Evolutionary conservation across 2,113 vertebrate species (phyloP), one percentile per base, ranked within the genome.

Genomic region (Naja naja): DNA sequence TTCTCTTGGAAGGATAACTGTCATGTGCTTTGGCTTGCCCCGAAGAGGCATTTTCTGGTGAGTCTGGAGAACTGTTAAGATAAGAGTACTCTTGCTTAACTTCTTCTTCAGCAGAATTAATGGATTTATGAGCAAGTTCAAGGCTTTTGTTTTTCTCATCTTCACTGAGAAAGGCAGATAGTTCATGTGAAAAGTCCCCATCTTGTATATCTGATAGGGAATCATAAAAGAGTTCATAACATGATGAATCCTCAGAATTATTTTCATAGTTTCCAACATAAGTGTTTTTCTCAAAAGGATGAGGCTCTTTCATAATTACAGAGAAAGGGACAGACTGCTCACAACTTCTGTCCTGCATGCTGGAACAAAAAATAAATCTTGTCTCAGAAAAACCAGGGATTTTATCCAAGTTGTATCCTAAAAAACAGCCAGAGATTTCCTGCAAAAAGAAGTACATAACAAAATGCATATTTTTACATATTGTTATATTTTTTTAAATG

Each of bases 91-190:
- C 98, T 94, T 97, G 97, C 34, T 94, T 95, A 1, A 95, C 64
- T 34, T 95, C 94, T 5, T 97, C 97, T 1, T 97, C 94, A 54
- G 96, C 94, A 20, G 97, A 96, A 94, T 93, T 96, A 95, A 99
- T 98, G 54, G 99, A 98, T 97, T 99, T 98, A 81, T 95, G 96
- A 94, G 99, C 99, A 96, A 99, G 97, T 93, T 99, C 98, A 95
- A 99, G 98, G 92, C 99, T 99, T 94, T 97, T 98, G 93, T 97
- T 96, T 89, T 99, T 99, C 96, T 99, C 99, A 0, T 99, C 99
- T 95, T 98, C 98, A 88, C 97, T 99, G 94, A 99, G 98, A 95
- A 99, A 99, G 53, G 98, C 98, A 87, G 99, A 99, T 7, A 99
- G 98, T 93, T 97, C 98, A 3, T 98, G 97, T 95, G 98, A 98